phyloP scores from a whole-genome alignment of 2,797 vertebrate genomes.

The Delichon dasypus region DNA sequence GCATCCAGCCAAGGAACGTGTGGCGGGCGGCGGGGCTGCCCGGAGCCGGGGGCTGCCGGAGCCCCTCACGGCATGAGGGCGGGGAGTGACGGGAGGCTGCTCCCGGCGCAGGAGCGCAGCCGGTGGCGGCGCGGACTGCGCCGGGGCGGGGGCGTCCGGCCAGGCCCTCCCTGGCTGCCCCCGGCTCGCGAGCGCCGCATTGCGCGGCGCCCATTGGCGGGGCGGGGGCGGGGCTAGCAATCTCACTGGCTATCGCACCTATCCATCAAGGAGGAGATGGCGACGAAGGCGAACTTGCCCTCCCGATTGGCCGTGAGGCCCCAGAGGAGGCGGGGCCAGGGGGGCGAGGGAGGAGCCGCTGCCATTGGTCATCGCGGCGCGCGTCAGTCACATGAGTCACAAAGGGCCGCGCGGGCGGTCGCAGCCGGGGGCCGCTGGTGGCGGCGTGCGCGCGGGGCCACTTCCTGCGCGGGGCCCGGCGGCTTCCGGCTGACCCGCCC shows the following conservation, averaged over 20 bases:
- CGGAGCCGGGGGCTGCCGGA: too few relatives aligned
- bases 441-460: not conserved
- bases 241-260: not conserved
- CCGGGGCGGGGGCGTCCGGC: too few relatives aligned
- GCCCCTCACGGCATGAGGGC: too few relatives aligned
- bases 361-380: not conserved
- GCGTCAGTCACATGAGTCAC: not conserved
- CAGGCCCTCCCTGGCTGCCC: too few relatives aligned
- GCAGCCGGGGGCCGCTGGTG: too few relatives aligned
- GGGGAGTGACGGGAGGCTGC: too few relatives aligned
- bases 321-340: not conserved
- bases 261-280: not conserved
- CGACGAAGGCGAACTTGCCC: not conserved
- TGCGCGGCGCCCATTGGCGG: not conserved
- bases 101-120: rapidly evolving
- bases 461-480: not conserved
- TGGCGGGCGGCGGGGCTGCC: not conserved
- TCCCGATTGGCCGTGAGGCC: not conserved
- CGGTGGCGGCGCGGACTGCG: rapidly evolving
- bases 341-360: not conserved
- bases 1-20: slow-evolving; percentile 57
- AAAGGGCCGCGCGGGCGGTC: not conserved
- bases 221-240: not conserved
- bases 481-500: not conserved
- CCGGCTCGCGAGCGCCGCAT: not conserved